phyloP scores from a whole-genome alignment of 2,113 vertebrate species.

The Coturnix japonica region DNA sequence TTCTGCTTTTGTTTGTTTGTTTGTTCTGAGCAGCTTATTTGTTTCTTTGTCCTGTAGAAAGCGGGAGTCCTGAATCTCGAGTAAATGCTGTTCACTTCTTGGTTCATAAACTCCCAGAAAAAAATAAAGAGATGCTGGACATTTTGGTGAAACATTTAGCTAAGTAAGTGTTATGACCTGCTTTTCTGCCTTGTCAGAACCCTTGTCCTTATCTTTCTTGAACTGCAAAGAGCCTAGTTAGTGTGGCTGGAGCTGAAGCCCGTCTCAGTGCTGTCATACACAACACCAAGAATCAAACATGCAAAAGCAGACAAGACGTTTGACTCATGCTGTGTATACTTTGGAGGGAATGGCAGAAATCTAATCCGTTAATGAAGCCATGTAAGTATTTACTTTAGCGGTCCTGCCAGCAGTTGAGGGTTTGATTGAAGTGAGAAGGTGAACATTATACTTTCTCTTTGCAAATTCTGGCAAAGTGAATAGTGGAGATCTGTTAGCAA shows the following conservation, averaged over 20 bases:
- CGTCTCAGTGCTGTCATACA: not conserved
- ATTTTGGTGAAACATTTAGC: constrained; percentile 95
- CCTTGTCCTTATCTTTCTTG: not conserved
- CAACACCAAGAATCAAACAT: constrained; percentile 36
- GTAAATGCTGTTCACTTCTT: constrained; percentile 92
- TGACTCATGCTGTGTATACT: constrained; percentile 58
- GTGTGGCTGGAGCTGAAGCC: not conserved
- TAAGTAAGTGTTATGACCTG: constrained; percentile 84
- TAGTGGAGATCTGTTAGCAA: constrained; percentile 67
- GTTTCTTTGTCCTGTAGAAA: constrained; percentile 79
- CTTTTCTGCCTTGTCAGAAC: not conserved
- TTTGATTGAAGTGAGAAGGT: constrained; percentile 67
- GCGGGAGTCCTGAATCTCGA: constrained; percentile 91
- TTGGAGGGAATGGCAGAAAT: constrained; percentile 70
- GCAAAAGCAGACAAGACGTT: constrained; percentile 36
- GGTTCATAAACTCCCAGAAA: constrained; percentile 95
- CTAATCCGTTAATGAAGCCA: constrained; percentile 59
- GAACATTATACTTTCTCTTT: constrained; percentile 43
- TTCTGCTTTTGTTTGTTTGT: not conserved
- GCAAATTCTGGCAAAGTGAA: constrained; percentile 39
- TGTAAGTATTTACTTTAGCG: constrained; percentile 73
- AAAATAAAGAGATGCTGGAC: constrained; percentile 93
- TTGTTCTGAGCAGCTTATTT: not conserved
- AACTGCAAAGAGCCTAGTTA: not conserved
- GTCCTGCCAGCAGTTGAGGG: constrained; percentile 57